phyloP scores from a whole-genome alignment of 1,140 invertebrate genomes.

The Limonius californicus region DNA sequence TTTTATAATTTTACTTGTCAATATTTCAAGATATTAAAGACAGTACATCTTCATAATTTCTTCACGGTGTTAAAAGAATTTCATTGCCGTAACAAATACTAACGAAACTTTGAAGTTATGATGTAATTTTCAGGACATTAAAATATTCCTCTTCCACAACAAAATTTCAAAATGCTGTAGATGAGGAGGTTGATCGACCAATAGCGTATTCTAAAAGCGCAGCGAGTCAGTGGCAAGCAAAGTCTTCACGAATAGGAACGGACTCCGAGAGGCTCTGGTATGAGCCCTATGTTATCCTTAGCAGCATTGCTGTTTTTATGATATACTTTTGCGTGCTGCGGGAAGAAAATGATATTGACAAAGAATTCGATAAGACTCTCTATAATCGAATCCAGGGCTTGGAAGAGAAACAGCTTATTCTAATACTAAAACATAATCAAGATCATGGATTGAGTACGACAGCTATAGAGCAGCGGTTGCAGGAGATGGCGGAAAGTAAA shows the following conservation, averaged over 20 bases:
- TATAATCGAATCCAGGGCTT: conserved; percentile 66
- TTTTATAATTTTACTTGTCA: no score
- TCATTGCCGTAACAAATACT: no score
- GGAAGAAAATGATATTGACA: conserved; percentile 84
- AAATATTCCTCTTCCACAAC: no score
- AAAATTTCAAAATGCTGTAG: no score
- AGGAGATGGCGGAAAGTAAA: conserved; percentile 28
- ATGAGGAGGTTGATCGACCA: conserved; percentile 54
- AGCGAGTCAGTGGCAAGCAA: conserved; percentile 58
- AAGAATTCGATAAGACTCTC: conserved; percentile 57
- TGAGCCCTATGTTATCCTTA: conserved; percentile 60
- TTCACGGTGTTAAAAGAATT: no score
- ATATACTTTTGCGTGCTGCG: conserved; percentile 76
- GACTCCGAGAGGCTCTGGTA: conserved; percentile 55
- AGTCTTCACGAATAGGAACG: conserved; percentile 47
- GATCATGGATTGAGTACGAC: conserved; percentile 30
- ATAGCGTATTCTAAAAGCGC: conserved; percentile 65
- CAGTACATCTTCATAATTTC: no score
- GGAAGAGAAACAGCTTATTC: conserved; percentile 61
- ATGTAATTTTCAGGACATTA: no score
- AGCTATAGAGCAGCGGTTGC: conserved; percentile 30
- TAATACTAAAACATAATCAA: conserved; percentile 56
- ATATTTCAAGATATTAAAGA: no score
- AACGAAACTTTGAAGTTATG: no score
- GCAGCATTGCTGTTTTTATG: conserved; percentile 63